Conservation (phyloP, 2,797 vertebrate species). For the Coregonus sp. region DNA sequence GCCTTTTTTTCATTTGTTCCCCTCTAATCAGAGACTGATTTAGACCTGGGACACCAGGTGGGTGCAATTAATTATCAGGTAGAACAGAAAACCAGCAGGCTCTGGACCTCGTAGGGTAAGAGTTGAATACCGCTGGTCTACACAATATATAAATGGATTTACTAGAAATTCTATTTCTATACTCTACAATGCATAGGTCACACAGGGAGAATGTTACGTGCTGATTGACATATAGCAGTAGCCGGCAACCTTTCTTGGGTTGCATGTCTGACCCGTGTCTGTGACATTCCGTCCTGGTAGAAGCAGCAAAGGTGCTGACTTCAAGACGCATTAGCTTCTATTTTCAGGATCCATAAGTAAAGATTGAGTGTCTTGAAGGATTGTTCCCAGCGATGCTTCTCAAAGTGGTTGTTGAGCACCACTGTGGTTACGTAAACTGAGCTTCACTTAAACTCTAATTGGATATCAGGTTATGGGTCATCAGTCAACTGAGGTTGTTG, state of each 20-base stretch:
- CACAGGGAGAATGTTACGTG: neutral
- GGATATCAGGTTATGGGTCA: neutral
- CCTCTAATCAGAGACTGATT: too few relatives aligned
- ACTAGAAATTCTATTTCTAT: too few relatives aligned
- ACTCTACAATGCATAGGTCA: too few relatives aligned
- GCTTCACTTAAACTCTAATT: neutral
- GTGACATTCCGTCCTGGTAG: neutral
- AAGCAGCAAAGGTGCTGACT: neutral
- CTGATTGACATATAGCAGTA: conserved; percentile 7
- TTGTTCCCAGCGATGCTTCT: too few relatives aligned
- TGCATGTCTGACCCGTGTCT: neutral
- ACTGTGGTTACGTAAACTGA: neutral
- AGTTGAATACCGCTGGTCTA: too few relatives aligned
- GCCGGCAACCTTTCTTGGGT: conserved; percentile 14
- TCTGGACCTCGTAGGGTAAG: too few relatives aligned
- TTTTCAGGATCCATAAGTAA: neutral
- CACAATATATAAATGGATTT: too few relatives aligned
- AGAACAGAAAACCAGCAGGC: too few relatives aligned
- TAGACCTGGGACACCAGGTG: too few relatives aligned
- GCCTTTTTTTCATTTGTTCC: too few relatives aligned
- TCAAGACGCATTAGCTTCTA: neutral
- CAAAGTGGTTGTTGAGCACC: neutral
- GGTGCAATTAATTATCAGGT: too few relatives aligned
- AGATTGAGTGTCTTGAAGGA: neutral
- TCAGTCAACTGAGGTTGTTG: neutral